Conservation (phyloP, 2,113 vertebrate species). For the Platysternon megacephalum region DNA sequence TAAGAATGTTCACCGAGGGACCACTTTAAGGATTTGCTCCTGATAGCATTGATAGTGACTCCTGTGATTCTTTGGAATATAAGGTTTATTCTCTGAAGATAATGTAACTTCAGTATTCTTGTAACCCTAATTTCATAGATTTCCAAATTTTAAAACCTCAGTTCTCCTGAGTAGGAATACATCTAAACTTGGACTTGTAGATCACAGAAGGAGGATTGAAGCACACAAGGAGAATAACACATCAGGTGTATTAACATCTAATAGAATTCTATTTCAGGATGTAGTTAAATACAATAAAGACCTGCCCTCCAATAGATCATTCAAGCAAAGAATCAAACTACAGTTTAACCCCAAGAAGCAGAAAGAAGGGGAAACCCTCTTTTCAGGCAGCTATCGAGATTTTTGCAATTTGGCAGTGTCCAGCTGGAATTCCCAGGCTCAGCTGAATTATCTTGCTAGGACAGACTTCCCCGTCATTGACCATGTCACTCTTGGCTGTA, state of each 20-base stretch:
- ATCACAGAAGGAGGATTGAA: not conserved
- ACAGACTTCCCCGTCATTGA: not conserved
- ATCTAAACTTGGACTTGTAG: not conserved
- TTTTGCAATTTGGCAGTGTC: not conserved
- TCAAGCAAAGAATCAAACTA: not conserved
- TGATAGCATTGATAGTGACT: not conserved
- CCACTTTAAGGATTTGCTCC: constrained; percentile 20
- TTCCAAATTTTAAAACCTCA: not conserved
- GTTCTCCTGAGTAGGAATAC: not conserved
- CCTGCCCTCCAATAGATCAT: not conserved
- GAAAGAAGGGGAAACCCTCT: not conserved
- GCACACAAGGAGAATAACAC: not conserved
- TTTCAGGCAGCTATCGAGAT: not conserved
- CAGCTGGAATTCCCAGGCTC: not conserved
- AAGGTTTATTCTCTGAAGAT: constrained; percentile 43
- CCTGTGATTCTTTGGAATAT: not conserved
- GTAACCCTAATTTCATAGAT: not conserved
- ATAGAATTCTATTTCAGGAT: not conserved
- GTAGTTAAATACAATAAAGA: not conserved
- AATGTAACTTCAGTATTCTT: constrained; percentile 8
- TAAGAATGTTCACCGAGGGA: not conserved
- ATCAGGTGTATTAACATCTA: not conserved
- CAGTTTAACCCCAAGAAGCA: not conserved
- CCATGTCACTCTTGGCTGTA: accelerated
- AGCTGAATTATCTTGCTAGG: not conserved